phyloP scores from a whole-genome alignment of 2,797 vertebrate genomes.

The Onychomys torridus region DNA sequence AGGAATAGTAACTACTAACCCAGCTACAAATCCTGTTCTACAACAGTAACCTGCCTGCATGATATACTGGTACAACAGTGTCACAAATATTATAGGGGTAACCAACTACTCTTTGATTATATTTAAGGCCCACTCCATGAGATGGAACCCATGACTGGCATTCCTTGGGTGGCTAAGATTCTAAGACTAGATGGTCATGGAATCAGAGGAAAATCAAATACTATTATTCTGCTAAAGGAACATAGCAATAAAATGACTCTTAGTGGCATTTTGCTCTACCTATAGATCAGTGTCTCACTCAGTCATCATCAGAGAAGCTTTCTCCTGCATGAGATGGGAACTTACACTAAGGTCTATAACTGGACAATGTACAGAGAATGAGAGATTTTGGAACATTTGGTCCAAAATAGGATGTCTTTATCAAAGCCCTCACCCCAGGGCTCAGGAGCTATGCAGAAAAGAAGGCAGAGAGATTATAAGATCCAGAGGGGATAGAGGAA shows the following conservation, averaged over 20 bases:
- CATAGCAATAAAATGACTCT: background rate
- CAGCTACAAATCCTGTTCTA: background rate
- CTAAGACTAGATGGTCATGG: background rate
- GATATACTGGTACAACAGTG: background rate
- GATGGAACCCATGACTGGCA: background rate
- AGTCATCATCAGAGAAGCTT: background rate
- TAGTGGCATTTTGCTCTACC: background rate
- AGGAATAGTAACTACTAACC: background rate
- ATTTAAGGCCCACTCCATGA: background rate
- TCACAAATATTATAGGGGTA: background rate
- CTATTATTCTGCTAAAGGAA: background rate
- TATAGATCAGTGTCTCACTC: background rate
- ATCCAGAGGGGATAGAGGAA: background rate
- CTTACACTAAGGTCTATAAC: background rate
- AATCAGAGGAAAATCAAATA: background rate
- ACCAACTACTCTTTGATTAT: no score
- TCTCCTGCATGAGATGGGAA: background rate
- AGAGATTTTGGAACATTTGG: background rate
- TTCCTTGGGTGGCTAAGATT: background rate
- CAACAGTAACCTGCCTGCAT: background rate
- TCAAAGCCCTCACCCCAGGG: background rate
- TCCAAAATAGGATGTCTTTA: background rate
- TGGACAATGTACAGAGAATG: no score
- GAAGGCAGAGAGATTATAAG: background rate
- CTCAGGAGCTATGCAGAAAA: background rate